A percentile compares a stretch with the other conserved stretches of the same genome.
phyloP scores from a whole-genome alignment of 1,140 invertebrate genomes.

The Drosophila insularis region DNA sequence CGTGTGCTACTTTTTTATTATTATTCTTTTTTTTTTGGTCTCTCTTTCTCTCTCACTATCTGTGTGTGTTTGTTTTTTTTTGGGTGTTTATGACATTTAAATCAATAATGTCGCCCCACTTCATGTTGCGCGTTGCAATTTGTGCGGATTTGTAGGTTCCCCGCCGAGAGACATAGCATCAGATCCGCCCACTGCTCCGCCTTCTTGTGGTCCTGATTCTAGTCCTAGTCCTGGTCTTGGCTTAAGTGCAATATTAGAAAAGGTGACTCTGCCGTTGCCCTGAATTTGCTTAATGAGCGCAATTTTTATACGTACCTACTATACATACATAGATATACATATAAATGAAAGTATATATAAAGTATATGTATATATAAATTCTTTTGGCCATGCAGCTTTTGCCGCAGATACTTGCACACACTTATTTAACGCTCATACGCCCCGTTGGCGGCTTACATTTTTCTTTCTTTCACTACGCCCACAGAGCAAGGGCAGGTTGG shows the following conservation, averaged over 20 bases:
- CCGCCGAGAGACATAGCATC: slow-evolving; percentile 18
- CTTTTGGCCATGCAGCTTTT: slow-evolving; percentile 31
- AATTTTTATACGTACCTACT: neutral
- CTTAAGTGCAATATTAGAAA: slow-evolving; percentile 53
- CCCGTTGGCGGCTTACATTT: slow-evolving; percentile 47
- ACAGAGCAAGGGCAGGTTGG: slow-evolving; percentile 14
- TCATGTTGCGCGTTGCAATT: slow-evolving; percentile 49
- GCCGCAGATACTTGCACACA: slow-evolving; percentile 62
- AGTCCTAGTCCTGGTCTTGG: neutral
- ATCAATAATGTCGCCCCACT: slow-evolving; percentile 66
- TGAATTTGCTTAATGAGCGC: slow-evolving; percentile 77
- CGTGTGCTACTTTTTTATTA: slow-evolving; percentile 10
- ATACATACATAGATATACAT: slow-evolving; percentile 18
- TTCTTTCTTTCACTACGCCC: neutral
- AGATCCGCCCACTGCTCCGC: slow-evolving; percentile 24
- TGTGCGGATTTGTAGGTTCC: slow-evolving; percentile 64
- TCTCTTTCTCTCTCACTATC: neutral
- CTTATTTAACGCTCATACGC: slow-evolving; percentile 77
- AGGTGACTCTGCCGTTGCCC: slow-evolving; percentile 48
- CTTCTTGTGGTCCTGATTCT: slow-evolving; percentile 9
- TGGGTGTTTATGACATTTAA: slow-evolving; percentile 78
- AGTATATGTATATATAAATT: slow-evolving; percentile 32
- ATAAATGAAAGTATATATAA: slow-evolving; percentile 13
- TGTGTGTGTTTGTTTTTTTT: slow-evolving; percentile 46
- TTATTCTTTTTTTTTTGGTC: neutral